A percentile compares a stretch with the other conserved stretches of the same genome.
Evolutionary conservation across 2,797 vertebrate species (phyloP).

Genomic region (Ambastaia sidthimunki): DNA sequence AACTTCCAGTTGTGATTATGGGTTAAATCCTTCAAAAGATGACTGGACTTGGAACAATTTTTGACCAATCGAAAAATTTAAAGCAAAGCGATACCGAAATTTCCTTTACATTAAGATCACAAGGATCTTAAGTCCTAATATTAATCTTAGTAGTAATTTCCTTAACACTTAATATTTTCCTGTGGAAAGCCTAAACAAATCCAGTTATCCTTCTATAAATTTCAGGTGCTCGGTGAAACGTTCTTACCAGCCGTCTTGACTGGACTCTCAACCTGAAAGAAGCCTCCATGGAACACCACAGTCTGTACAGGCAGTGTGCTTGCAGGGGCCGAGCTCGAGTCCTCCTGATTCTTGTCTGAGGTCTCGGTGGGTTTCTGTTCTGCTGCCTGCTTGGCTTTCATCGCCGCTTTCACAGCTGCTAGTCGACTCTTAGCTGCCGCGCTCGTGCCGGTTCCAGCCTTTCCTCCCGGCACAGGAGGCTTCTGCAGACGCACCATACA

Average conservation of each 20-base stretch:
- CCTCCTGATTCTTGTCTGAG: background rate
- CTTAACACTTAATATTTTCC: background rate
- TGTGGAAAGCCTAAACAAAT: background rate
- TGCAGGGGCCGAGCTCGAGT: conserved; percentile 45
- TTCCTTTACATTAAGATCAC: no score
- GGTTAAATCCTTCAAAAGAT: no score
- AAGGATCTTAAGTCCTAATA: no score
- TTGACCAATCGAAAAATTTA: no score
- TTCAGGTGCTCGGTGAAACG: background rate
- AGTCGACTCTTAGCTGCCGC: conserved; percentile 83
- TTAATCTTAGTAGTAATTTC: no score
- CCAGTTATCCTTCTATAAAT: background rate
- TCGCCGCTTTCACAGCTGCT: conserved; percentile 86
- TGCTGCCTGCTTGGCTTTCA: conserved; percentile 80
- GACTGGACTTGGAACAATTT: no score
- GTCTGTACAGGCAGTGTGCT: conserved; percentile 61
- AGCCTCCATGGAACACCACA: conserved; percentile 86
- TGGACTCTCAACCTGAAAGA: conserved; percentile 90
- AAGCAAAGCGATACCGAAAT: no score
- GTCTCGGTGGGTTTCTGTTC: conserved; percentile 37
- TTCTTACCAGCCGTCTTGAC: conserved; percentile 80
- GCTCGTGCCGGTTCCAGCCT: conserved; percentile 63
- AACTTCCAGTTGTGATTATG: no score
- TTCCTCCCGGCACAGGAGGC: conserved; percentile 58
- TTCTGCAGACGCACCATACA: conserved; percentile 66